Conservation (phyloP, 2,888 invertebrate species). For the Digitonthophagus gazella region DNA sequence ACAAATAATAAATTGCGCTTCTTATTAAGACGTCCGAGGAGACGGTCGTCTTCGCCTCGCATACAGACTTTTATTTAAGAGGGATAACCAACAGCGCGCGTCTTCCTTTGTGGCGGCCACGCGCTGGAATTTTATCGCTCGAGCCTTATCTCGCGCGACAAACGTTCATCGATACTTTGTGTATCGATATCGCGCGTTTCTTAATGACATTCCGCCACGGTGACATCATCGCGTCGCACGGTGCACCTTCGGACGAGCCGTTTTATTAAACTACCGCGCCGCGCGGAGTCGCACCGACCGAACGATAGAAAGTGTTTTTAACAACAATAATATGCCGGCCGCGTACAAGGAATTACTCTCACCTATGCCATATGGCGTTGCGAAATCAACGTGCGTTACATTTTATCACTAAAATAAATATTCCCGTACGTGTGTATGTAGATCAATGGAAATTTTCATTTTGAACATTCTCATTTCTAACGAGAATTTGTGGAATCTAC, state of each 20-base stretch:
- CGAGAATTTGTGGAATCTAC: no score
- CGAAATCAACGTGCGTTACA: neutral
- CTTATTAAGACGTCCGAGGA: no score
- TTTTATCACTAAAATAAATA: no score
- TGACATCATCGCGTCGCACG: slow-evolving; percentile 2
- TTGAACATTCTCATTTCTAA: no score
- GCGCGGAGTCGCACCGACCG: no score
- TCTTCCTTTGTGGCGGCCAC: neutral
- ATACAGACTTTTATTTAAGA: no score
- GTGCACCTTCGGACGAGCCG: neutral
- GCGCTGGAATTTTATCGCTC: slow-evolving; percentile 3
- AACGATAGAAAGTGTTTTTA: neutral
- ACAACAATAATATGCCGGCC: neutral
- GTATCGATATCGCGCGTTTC: slow-evolving; percentile 7
- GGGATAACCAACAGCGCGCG: no score
- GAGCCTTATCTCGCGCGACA: neutral
- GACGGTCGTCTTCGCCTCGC: no score
- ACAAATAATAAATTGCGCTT: neutral
- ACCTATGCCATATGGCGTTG: neutral
- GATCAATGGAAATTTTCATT: no score
- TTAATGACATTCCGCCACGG: slow-evolving; percentile 7
- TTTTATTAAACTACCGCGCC: neutral
- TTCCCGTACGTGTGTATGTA: no score
- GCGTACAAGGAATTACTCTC: neutral
- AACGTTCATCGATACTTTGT: neutral